Base-by-base conservation (phyloP, 2,797 vertebrate species). In the Mormyrops attenuatus region DNA sequence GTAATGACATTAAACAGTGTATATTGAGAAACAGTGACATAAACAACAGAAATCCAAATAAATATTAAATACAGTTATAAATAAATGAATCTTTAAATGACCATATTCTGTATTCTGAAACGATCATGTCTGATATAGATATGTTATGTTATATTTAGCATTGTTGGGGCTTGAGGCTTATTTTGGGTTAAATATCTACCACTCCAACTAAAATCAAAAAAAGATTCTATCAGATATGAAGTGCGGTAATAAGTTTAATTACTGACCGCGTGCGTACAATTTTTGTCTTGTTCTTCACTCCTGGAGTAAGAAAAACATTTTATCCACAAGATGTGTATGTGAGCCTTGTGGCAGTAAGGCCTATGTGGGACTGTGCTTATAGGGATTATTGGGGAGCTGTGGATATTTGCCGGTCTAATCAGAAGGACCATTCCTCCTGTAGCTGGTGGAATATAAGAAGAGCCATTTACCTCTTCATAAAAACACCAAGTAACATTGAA, bases 61-160 rank as follows among this genome's bases (percentile, higher is more conserved):
- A 97, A 97, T 97, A 96, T 95, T 97, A 97, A 97, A 96, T 96
- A 96, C 93, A 91, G 92, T 92, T 94, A 96, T 96, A 97, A 96
- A 97, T 96, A 96, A 94, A 49, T 88, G 20, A 53, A 66, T 88
- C 57, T 63, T 63, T 88, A 88, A 63, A 88, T 49, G 44, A 88
- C 38, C 55, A 49, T 88, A 49, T 88, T 66, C 87, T 66, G 41
- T 13, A n/a, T 66, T 47, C 44, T 63, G 57, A 63, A 47, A 26
- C 41, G 15, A 34, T 38, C 17, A 47, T 26, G 87, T 30, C 57
- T 63, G 34, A 88, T 9, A 22, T n/a, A 63, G 38, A 60, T 88
- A 55, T 86, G 22, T 88, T 60, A 60, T n/a, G 11, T 63, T 22
- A 63, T 47, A 17, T 13, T 47, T 15, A 15, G 38, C 60, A 26